phyloP scores from a whole-genome alignment of 1,140 invertebrate species.

The Carcinoscorpius rotundicauda region DNA sequence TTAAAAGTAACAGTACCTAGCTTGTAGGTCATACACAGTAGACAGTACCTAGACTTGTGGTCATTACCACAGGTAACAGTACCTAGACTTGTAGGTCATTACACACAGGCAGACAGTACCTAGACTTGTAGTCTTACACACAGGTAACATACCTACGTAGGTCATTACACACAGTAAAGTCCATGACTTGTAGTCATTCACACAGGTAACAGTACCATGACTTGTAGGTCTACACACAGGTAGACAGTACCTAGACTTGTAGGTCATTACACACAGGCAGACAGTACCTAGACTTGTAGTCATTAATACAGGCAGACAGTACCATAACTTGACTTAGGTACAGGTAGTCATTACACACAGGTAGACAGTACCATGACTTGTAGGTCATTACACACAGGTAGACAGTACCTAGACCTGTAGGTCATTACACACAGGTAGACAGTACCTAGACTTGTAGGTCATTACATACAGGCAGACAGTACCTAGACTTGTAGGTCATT shows the following conservation, averaged over 20 bases:
- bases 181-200: too few species aligned
- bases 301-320: slow-evolving; percentile 61
- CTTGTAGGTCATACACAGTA: too few species aligned
- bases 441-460: slow-evolving; percentile 47
- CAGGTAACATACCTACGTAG: too few species aligned
- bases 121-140: too few species aligned
- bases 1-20: too few species aligned
- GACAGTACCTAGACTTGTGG: too few species aligned
- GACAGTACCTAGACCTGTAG: slow-evolving; percentile 41
- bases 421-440: slow-evolving; percentile 44
- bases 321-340: too few species aligned
- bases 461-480: slow-evolving; percentile 56
- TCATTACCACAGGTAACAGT: slow-evolving; percentile 57
- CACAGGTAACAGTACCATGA: slow-evolving; percentile 41
- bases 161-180: too few species aligned
- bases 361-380: slow-evolving; percentile 48
- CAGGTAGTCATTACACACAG: not conserved
- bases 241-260: slow-evolving; percentile 26
- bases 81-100: too few species aligned
- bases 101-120: slow-evolving; percentile 17
- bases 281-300: slow-evolving; percentile 44
- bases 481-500: too few species aligned
- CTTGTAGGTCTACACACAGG: slow-evolving; percentile 66
- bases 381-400: slow-evolving; percentile 73
- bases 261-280: slow-evolving; percentile 23